Evolutionary conservation across 2,888 invertebrate species (phyloP).

Genomic region (Amiota minor): DNA sequence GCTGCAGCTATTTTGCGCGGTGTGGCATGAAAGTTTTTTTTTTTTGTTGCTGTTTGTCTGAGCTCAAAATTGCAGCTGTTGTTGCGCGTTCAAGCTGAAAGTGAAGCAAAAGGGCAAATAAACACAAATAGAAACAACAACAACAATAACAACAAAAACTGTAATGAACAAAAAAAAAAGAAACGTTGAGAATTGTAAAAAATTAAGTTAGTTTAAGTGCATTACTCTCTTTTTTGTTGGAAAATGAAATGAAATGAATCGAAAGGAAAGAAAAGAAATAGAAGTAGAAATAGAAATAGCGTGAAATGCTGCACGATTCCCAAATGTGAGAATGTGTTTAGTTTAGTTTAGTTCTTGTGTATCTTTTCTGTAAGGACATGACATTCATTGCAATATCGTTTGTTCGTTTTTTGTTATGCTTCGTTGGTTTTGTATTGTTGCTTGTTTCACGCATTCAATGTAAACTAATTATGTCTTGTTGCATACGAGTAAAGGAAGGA

Average conservation of each 20-base stretch:
- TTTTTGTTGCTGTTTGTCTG: background rate
- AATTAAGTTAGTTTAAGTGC: no score
- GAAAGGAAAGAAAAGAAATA: background rate
- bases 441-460: background rate
- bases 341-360: background rate
- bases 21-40: background rate
- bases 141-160: background rate
- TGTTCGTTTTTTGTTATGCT: background rate
- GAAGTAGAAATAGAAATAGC: background rate
- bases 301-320: no score
- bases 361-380: background rate
- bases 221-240: background rate
- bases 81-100: constrained; percentile 7
- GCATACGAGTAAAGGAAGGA: background rate
- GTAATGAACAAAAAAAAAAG: no score
- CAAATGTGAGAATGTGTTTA: no score
- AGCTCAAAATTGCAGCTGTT: background rate
- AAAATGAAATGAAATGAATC: background rate
- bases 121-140: background rate
- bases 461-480: background rate
- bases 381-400: background rate
- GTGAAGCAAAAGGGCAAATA: background rate
- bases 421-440: background rate
- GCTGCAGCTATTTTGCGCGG: background rate
- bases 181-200: background rate